phyloP scores from a whole-genome alignment of 1,140 invertebrate genomes.

The Ericerus pela region DNA sequence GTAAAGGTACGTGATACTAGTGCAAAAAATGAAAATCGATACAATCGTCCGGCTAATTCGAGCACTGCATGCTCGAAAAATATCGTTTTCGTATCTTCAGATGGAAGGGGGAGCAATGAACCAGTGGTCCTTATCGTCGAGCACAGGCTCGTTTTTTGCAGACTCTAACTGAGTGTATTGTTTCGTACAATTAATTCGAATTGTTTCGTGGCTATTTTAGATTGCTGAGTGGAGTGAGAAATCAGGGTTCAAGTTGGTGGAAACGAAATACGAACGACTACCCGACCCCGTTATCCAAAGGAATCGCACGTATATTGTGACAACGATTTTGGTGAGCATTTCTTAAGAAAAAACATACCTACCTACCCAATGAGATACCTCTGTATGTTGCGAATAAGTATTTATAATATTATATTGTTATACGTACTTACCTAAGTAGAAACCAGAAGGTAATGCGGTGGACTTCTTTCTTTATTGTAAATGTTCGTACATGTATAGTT shows the following conservation, averaged over 20 bases:
- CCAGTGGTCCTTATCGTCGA: too few species aligned
- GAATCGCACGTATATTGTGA: constrained; percentile 84
- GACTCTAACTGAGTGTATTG: too few species aligned
- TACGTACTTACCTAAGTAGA: too few species aligned
- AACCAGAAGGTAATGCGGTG: too few species aligned
- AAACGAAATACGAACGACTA: constrained; percentile 59
- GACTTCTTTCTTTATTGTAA: too few species aligned
- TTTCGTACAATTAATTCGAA: neutral
- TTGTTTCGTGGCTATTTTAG: constrained; percentile 33
- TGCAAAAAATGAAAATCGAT: too few species aligned
- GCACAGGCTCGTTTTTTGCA: too few species aligned
- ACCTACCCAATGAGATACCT: too few species aligned
- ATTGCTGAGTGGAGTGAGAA: constrained; percentile 86
- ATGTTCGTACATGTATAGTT: too few species aligned
- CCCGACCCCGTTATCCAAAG: constrained; percentile 56
- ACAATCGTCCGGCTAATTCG: neutral
- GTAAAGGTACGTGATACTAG: constrained; percentile 48
- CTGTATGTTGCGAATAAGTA: too few species aligned
- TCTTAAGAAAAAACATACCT: constrained; percentile 4
- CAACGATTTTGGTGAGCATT: constrained; percentile 66
- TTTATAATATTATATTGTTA: too few species aligned
- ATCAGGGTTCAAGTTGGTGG: constrained; percentile 54
- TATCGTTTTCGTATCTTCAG: neutral
- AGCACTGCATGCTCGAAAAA: neutral
- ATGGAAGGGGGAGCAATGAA: neutral